phyloP scores from a whole-genome alignment of 2,113 vertebrate species.

The Toxotes jaculatrix region DNA sequence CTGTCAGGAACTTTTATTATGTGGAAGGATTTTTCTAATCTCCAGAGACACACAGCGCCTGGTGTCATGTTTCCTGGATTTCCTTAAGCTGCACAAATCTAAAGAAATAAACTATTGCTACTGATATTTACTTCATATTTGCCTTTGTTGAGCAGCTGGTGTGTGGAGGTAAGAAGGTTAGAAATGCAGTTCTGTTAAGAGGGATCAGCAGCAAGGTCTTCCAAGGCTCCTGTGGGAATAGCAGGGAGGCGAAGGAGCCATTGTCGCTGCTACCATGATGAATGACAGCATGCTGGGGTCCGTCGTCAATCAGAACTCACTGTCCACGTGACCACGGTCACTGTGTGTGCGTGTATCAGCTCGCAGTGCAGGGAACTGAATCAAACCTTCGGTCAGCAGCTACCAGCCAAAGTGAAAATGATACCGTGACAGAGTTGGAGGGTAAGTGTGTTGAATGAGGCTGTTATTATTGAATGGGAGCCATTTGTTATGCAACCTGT shows the following conservation, averaged over 20 bases:
- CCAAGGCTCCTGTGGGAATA: slow-evolving; percentile 26
- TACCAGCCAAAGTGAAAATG: slow-evolving; percentile 54
- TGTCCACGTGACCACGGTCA: background rate
- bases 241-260: slow-evolving; percentile 14
- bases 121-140: slow-evolving; percentile 27
- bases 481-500: slow-evolving; percentile 58
- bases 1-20: background rate
- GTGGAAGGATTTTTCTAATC: slow-evolving; percentile 14
- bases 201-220: slow-evolving; percentile 43
- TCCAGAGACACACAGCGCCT: background rate
- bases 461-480: slow-evolving; percentile 50
- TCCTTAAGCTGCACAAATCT: background rate
- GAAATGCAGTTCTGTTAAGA: slow-evolving; percentile 46
- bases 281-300: slow-evolving; percentile 41
- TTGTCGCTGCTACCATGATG: slow-evolving; percentile 31
- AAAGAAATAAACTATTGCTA: slow-evolving; percentile 4
- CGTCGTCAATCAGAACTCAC: slow-evolving; percentile 27
- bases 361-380: slow-evolving; percentile 26
- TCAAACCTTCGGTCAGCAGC: slow-evolving; percentile 44
- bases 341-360: background rate
- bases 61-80: background rate
- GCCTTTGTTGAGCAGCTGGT: background rate
- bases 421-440: slow-evolving; percentile 56
- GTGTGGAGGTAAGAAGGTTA: slow-evolving; percentile 29
- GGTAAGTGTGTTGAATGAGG: slow-evolving; percentile 36